Conservation (phyloP, 2,888 invertebrate genomes). For the Leptothorax acervorum region DNA sequence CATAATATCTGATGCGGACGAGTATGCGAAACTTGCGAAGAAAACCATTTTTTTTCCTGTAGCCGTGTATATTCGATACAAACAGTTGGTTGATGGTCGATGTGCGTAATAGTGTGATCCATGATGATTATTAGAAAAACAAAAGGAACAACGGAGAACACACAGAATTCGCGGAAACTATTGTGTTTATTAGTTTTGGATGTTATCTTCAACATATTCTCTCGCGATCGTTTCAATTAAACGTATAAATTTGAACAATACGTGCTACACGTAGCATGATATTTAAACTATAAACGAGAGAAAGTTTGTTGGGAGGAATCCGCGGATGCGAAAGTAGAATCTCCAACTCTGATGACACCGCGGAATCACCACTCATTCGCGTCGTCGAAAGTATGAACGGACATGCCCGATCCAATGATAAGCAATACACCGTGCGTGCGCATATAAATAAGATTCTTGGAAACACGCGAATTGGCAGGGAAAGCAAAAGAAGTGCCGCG, state of each 20-base stretch:
- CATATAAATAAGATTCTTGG: conserved; percentile 51
- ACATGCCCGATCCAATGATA: conserved; percentile 11
- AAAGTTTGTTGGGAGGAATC: neutral
- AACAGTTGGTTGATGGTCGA: neutral
- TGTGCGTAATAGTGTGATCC: neutral
- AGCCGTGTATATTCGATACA: neutral
- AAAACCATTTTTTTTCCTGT: neutral
- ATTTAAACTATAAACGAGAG: neutral
- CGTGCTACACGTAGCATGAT: neutral
- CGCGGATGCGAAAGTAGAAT: neutral
- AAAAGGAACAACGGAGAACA: neutral
- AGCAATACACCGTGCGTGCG: conserved; percentile 3
- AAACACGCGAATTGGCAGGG: conserved; percentile 40
- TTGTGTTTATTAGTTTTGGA: neutral
- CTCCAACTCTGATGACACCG: neutral
- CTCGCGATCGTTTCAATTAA: neutral
- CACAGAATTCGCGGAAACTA: neutral
- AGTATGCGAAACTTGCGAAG: conserved; percentile 13
- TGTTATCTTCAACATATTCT: neutral
- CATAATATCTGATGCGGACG: neutral
- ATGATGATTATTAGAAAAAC: neutral
- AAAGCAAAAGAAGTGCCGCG: conserved; percentile 55
- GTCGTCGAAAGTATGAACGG: conserved; percentile 19
- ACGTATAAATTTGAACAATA: neutral
- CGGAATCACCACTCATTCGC: neutral